A percentile compares a stretch with the other conserved stretches of the same genome.
These are phyloP conservation scores for Pollenia griseotomentosa DNA, from an alignment of 2,888 invertebrate species.

Conservation along the genomic window DNA sequence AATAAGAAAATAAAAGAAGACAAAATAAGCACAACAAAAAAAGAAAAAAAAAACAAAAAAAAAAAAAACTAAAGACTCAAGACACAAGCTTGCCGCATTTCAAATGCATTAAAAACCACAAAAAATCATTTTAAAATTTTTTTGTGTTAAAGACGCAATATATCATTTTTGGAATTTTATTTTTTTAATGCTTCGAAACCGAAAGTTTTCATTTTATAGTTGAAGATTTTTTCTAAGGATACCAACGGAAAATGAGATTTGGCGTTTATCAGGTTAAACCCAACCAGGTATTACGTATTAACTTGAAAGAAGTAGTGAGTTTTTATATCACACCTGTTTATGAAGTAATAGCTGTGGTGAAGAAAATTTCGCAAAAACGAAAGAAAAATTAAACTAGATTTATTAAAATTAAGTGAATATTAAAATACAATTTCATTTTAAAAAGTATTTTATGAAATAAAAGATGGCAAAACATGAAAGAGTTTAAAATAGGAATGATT, in stretches of 20 bases:
- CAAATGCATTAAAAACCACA: slow-evolving; percentile 34
- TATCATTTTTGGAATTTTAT: slow-evolving; percentile 57
- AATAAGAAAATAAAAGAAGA: not conserved
- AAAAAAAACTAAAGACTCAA: slow-evolving; percentile 71
- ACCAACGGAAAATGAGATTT: slow-evolving; percentile 13
- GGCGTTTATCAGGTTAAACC: slow-evolving; percentile 29
- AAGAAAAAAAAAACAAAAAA: not conserved
- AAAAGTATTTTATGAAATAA: not conserved
- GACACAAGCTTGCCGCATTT: slow-evolving; percentile 62
- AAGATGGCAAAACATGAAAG: not conserved
- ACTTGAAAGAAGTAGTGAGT: slow-evolving; percentile 10
- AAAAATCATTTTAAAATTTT: slow-evolving; percentile 17
- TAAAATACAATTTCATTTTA: not conserved
- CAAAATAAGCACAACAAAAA: not conserved
- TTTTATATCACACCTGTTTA: slow-evolving; percentile 12
- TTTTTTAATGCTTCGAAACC: slow-evolving; percentile 26
- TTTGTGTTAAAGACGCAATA: slow-evolving; percentile 48
- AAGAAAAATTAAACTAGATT: not conserved
- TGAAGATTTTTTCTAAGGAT: slow-evolving; percentile 33
- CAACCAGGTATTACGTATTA: slow-evolving; percentile 49
- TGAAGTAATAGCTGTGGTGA: not conserved
- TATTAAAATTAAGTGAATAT: not conserved
- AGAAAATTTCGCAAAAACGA: not conserved
- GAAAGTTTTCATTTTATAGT: not conserved
- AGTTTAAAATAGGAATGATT: not conserved